Conservation (phyloP, 1,140 invertebrate genomes). For the Heliconius congener region DNA sequence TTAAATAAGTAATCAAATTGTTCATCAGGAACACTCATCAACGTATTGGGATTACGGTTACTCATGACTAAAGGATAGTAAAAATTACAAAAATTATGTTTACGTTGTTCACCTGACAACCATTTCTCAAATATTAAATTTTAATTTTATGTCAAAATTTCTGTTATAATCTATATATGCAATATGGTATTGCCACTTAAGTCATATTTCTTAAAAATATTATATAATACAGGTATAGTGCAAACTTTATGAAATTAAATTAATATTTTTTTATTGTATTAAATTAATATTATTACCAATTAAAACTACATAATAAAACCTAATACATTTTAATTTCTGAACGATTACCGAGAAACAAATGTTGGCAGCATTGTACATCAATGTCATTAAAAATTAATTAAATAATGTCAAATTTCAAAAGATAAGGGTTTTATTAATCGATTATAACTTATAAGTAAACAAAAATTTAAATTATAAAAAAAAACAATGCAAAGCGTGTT, state of each 20-base stretch:
- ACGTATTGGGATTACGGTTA: constrained; percentile 81
- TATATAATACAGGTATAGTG: too few species aligned
- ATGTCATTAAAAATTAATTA: neutral
- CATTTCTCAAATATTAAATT: constrained; percentile 35
- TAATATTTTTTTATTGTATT: too few species aligned
- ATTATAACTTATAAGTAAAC: neutral
- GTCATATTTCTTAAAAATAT: neutral
- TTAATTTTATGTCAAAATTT: neutral
- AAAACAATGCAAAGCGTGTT: neutral
- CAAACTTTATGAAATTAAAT: too few species aligned
- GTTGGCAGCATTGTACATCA: neutral
- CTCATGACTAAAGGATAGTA: constrained; percentile 61
- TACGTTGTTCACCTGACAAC: constrained; percentile 63
- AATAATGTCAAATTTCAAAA: neutral
- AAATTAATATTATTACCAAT: too few species aligned
- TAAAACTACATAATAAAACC: too few species aligned
- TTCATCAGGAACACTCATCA: constrained; percentile 85
- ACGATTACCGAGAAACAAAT: neutral
- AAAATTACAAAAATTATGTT: constrained; percentile 51
- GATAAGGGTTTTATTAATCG: neutral
- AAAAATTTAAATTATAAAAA: neutral
- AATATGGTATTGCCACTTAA: neutral
- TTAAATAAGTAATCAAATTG: constrained; percentile 91
- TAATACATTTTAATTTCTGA: neutral
- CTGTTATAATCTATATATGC: neutral